These are phyloP conservation scores for Cyprinodon diabolis DNA, from an alignment of 2,797 vertebrate genomes.

Conservation along the genomic window DNA sequence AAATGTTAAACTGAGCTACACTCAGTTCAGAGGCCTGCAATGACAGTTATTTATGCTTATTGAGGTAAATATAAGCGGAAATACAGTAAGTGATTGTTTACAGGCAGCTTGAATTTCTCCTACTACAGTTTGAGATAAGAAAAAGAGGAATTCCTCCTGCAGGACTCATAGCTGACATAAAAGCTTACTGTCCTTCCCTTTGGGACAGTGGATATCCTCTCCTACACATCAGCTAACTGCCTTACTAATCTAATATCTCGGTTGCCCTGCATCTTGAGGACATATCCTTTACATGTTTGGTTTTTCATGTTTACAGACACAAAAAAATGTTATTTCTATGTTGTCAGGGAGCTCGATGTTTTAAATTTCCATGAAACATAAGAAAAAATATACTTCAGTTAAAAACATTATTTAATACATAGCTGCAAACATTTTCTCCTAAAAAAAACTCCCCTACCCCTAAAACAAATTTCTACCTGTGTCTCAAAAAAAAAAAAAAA, in stretches of 20 bases:
- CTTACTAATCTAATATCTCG: constrained; percentile 22
- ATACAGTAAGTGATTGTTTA: constrained; percentile 64
- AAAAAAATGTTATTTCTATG: constrained; percentile 59
- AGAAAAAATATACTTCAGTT: background rate
- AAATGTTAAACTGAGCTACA: constrained; percentile 9
- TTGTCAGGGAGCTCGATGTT: background rate
- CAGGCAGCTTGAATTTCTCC: constrained; percentile 51
- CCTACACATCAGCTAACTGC: constrained; percentile 12
- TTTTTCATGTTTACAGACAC: constrained; percentile 66
- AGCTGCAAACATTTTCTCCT: background rate
- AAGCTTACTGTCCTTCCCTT: constrained; percentile 14
- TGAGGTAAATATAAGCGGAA: constrained; percentile 33
- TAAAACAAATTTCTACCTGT: background rate
- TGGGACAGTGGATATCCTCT: constrained; percentile 17
- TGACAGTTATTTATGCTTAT: constrained; percentile 42
- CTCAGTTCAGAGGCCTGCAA: background rate
- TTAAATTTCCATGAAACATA: background rate
- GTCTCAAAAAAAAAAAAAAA: background rate
- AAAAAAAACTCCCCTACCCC: background rate
- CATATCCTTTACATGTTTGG: constrained; percentile 69
- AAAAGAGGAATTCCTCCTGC: constrained; percentile 56
- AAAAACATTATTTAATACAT: background rate
- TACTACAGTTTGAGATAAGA: constrained; percentile 62
- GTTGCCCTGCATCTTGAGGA: constrained; percentile 44
- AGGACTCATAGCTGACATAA: constrained; percentile 38